These are phyloP conservation scores for Pelmatolapia mariae DNA, from an alignment of 2,113 vertebrate genomes.

Conservation along the genomic window DNA sequence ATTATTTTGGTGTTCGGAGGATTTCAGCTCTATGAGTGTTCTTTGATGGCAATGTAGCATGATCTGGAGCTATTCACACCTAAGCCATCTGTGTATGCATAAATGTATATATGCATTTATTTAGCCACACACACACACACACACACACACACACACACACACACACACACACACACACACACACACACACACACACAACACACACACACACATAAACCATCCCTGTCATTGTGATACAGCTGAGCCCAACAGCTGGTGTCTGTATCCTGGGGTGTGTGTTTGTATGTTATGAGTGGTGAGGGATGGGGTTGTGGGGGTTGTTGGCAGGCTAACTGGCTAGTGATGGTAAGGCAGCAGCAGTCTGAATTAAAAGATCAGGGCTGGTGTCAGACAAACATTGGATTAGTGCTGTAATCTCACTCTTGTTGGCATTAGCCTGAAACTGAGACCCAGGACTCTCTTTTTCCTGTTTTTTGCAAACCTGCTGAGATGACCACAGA, in stretches of 20 bases:
- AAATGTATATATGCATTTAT: slow-evolving; percentile 30
- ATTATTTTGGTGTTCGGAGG: neutral
- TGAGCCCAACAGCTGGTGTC: slow-evolving; percentile 62
- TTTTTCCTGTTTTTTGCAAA: neutral
- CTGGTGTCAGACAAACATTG: slow-evolving; percentile 64
- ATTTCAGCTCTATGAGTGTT: neutral
- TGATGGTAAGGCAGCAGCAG: slow-evolving; percentile 32
- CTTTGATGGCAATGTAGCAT: neutral
- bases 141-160: neutral
- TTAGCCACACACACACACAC: too few relatives aligned
- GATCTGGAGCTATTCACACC: neutral
- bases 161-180: neutral
- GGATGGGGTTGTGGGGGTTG: neutral
- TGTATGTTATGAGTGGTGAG: neutral
- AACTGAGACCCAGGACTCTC: neutral
- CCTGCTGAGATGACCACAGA: slow-evolving; percentile 20
- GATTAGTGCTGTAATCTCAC: slow-evolving; percentile 64
- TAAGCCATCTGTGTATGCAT: slow-evolving; percentile 40
- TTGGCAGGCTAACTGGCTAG: slow-evolving; percentile 26
- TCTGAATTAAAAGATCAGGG: slow-evolving; percentile 64
- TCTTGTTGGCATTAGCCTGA: slow-evolving; percentile 22
- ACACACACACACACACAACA: neutral
- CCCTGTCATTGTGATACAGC: slow-evolving; percentile 39
- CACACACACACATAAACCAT: neutral
- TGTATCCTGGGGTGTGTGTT: slow-evolving; percentile 22